Base-by-base conservation (phyloP, 2,797 vertebrate genomes). In the Poeciliopsis presidionis region DNA sequence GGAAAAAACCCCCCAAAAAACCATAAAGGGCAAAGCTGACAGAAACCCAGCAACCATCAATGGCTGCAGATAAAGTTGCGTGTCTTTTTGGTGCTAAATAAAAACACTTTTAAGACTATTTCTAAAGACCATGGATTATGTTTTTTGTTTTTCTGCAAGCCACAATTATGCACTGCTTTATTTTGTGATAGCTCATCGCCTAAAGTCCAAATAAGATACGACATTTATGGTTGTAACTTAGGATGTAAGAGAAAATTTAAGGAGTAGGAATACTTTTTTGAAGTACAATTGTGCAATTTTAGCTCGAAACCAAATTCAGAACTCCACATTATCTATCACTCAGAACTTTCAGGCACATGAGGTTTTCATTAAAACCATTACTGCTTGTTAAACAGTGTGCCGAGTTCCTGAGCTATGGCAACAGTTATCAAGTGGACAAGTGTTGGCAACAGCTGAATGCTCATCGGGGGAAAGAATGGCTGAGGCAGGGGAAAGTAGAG, bases 401-500 rank as follows among this genome's bases (percentile, higher is more conserved):
- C 18, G 90, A 86, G 71, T 49, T 46, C 67, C 77, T 84, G 85
- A 90, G 82, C 81, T 76, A 79, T 41, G 81, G 87, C 92, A 92
- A 88, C 92, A 91, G 92, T 92, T 91, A 90, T 90, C 75, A 77
- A 86, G 87, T 45, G 77, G 80, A 93, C 92, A 95, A 92, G 90
- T 94, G 93, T 91, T 93, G 84, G 88, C 82, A 88, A 94, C 95
- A 95, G 95, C 95, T 95, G 95, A 94, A 90, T 25, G 75, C 87
- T 93, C 95, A 95, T 91, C 94, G 94, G 94, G 90, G 84, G 79
- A 80, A 84, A 90, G 92, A 95, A 94, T 89, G 91, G 92, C 94
- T 93, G 94, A 95, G 91, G 69, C 83, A 65, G 88, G 93, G 87
- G 94, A 96, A 95, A 95, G 94, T 93, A 75, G 85, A 93, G 84